Percentiles rank a stretch among this genome's conserved stretches.
Evolutionary conservation across 2,888 invertebrate genomes (phyloP).

Genomic region (Nomada flava): DNA sequence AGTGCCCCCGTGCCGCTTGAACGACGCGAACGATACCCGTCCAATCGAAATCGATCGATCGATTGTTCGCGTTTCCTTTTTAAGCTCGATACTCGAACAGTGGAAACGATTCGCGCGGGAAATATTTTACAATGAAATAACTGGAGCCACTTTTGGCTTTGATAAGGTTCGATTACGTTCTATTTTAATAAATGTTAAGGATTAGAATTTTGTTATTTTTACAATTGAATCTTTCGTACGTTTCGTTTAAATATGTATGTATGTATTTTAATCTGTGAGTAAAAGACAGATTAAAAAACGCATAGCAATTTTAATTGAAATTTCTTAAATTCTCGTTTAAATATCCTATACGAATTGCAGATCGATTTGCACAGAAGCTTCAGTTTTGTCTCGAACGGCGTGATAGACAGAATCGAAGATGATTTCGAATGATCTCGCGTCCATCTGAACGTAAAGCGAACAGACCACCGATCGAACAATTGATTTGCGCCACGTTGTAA

Average conservation of each 20-base stretch:
- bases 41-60: not conserved
- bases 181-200: no score
- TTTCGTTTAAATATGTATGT: no score
- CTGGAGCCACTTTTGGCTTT: no score
- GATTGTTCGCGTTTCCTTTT: not conserved
- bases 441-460: conserved; percentile 63
- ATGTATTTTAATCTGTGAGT: no score
- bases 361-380: not conserved
- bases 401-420: conserved; percentile 7
- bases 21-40: not conserved
- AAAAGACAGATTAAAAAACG: no score
- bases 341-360: no score
- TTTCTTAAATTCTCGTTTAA: no score
- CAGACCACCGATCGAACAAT: conserved; percentile 38
- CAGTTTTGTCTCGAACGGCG: not conserved
- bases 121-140: not conserved
- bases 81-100: not conserved
- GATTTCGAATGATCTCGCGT: conserved; percentile 45
- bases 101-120: not conserved
- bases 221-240: no score
- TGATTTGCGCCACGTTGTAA: conserved; percentile 47
- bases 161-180: no score
- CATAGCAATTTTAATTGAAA: no score
- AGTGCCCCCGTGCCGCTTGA: not conserved
- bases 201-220: no score